A percentile compares a stretch with the other conserved stretches of the same genome.
Conservation (phyloP, 2,113 vertebrate species). For the Nycticebus coucang region DNA sequence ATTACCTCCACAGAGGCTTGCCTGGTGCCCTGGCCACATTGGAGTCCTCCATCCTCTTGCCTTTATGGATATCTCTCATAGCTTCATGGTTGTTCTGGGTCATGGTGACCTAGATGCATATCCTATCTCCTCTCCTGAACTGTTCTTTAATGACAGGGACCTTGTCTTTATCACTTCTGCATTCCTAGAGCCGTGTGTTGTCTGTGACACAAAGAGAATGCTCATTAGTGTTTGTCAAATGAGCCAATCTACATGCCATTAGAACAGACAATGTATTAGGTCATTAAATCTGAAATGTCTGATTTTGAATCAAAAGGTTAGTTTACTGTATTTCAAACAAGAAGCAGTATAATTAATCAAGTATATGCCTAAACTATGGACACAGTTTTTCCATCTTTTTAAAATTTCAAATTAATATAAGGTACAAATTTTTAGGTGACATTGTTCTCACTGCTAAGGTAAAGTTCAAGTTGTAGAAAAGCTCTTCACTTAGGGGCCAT, state of each 20-base stretch:
- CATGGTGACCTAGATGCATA: conserved; percentile 49
- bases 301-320: too few species aligned
- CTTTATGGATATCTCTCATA: background rate
- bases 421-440: too few species aligned
- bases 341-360: background rate
- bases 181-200: conserved; percentile 54
- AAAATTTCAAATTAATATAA: too few species aligned
- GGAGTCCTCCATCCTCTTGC: background rate
- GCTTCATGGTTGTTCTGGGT: background rate
- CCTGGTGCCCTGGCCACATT: background rate
- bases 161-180: conserved; percentile 45
- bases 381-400: too few species aligned
- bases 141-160: background rate
- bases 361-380: too few species aligned
- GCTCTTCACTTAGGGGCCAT: too few species aligned
- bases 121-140: background rate
- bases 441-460: too few species aligned
- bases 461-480: too few species aligned
- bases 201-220: background rate
- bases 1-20: fast-evolving
- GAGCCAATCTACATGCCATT: background rate
- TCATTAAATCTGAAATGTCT: too few species aligned
- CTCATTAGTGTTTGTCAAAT: background rate
- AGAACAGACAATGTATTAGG: background rate
- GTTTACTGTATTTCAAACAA: background rate